These are phyloP conservation scores for Pogonomyrmex barbatus DNA, from an alignment of 1,140 invertebrate genomes.

Conservation along the genomic window DNA sequence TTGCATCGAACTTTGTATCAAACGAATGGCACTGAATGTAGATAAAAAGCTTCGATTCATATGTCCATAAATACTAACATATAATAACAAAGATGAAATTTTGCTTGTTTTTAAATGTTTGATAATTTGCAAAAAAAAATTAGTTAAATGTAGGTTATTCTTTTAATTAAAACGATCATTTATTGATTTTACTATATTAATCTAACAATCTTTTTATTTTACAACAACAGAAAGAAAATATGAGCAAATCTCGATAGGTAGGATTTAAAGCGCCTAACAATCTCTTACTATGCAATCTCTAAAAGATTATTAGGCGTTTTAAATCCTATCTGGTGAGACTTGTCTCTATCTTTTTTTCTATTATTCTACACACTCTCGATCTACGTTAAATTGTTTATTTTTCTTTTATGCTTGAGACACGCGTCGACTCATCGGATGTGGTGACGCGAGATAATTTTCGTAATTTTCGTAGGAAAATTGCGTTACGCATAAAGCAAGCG, in stretches of 20 bases:
- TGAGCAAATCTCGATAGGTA: no score
- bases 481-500: slow-evolving; percentile 28
- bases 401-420: no score
- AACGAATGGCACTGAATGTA: background rate
- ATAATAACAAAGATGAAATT: background rate
- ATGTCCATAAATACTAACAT: background rate
- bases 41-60: background rate
- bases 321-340: no score
- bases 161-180: no score
- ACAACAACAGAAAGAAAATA: no score
- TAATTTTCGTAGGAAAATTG: background rate
- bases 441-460: background rate
- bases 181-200: no score
- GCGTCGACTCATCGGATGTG: background rate
- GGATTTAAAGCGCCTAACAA: no score
- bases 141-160: background rate
- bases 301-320: no score
- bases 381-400: background rate
- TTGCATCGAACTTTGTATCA: background rate
- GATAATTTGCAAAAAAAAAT: background rate
- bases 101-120: background rate
- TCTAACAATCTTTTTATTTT: no score
- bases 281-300: no score
- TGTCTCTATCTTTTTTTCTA: no score
- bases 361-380: no score